A percentile compares a stretch with the other conserved stretches of the same genome.
Evolutionary conservation across 2,888 invertebrate species (phyloP).

Genomic region (Strigamia maritima): DNA sequence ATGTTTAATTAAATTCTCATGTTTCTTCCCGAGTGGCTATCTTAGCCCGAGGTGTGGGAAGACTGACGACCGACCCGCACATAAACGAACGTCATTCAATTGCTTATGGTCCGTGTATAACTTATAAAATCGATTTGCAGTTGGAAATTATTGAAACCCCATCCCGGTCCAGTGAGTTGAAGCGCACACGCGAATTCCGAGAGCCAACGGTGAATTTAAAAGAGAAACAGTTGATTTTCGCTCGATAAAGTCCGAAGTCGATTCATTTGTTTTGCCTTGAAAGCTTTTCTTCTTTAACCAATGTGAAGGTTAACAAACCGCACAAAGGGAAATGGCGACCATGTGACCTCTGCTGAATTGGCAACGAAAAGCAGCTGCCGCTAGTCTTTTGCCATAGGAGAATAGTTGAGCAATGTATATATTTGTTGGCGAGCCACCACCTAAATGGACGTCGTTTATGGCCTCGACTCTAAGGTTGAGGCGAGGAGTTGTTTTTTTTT

Average conservation of each 20-base stretch:
- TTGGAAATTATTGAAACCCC: slow-evolving; percentile 10
- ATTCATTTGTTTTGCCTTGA: slow-evolving; percentile 15
- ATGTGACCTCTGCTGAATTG: slow-evolving; percentile 10
- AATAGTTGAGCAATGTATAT: slow-evolving; percentile 1
- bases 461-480: neutral
- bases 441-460: slow-evolving; percentile 10
- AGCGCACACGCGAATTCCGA: neutral
- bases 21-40: slow-evolving; percentile 10
- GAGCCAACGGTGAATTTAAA: slow-evolving; percentile 1
- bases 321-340: slow-evolving; percentile 10
- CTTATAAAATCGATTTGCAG: neutral
- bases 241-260: slow-evolving; percentile 8
- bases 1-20: slow-evolving; percentile 6
- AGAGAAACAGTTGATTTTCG: neutral
- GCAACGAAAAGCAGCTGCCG: slow-evolving; percentile 15
- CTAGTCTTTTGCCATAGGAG: slow-evolving; percentile 12
- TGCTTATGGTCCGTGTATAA: neutral
- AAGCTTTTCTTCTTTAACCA: slow-evolving; percentile 15
- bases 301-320: slow-evolving; percentile 2
- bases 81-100: slow-evolving; percentile 6
- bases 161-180: neutral
- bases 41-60: slow-evolving; percentile 3
- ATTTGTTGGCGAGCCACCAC: slow-evolving; percentile 15
- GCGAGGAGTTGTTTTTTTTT: neutral
- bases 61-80: neutral